Base-by-base conservation (phyloP, 2,113 vertebrate genomes). In the Colius striatus region DNA sequence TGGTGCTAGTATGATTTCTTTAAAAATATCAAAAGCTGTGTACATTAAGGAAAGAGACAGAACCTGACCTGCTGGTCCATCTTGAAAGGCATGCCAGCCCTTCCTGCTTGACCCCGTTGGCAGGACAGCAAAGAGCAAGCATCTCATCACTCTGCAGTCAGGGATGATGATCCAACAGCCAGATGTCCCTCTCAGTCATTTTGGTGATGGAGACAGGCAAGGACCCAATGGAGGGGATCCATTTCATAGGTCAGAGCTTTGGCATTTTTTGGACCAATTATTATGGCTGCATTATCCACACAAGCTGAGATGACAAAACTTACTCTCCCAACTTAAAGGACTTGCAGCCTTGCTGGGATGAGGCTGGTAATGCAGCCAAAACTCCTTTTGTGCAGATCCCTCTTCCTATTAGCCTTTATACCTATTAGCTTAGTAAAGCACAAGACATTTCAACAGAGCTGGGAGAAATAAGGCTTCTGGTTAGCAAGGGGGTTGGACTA, bases 11-110 rank as follows among this genome's bases (percentile, higher is more conserved):
- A 83, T 90, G 48, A 57, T 30, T 19, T 36, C 60, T 72, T 79
- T 75, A 6, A 61, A 67, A 82, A 47, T 58, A 67, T 20, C 36
- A 67, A 67, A 78, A 88, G 12, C n/a, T 47, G 5, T 54, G 30
- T 36, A 41, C 12, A 2, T 51, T 54, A 68, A 92, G 63, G 58
- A 60, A 73, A 53, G 51, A 62, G 65, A 45, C n/a, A 84, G 41
- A 66, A 67, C 18, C 19, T 74, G 57, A 51, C 34, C 25, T 63
- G 27, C 21, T 34, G 8, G 22, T 30, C 21, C 9, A 27, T 75
- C 74, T 43, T 2, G 6, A 48, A 78, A 79, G 61, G 43, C n/a
- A 18, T 0, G 0, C 9, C 17, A 32, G 29, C 36, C 16, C 65
- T 84, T 50, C 27, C 43, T 67, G 43, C 22, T 5, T 29, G 57